Percentiles rank a stretch among this genome's conserved stretches.
These are phyloP conservation scores for Ceratina australensis DNA, from an alignment of 1,140 invertebrate genomes.

Conservation along the genomic window DNA sequence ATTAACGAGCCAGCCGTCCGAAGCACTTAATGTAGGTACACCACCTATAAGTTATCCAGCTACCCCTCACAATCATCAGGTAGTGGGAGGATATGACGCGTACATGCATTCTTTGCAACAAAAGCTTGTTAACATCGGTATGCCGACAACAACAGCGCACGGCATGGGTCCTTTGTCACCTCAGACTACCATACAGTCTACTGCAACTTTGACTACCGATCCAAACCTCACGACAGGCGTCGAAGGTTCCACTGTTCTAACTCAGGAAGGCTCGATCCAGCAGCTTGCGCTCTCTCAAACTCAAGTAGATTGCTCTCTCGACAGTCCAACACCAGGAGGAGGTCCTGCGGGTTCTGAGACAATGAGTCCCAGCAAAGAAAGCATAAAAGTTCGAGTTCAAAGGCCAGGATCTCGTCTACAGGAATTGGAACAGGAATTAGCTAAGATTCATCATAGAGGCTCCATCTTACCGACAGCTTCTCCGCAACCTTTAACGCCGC, in stretches of 20 bases:
- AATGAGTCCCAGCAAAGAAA: conserved; percentile 77
- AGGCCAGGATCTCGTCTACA: conserved; percentile 74
- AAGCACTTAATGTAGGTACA: conserved; percentile 77
- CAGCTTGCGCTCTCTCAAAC: conserved; percentile 57
- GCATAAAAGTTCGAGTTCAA: conserved; percentile 66
- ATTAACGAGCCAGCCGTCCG: conserved; percentile 80
- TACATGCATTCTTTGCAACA: conserved; percentile 83
- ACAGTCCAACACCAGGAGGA: conserved; percentile 70
- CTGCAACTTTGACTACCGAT: conserved; percentile 38
- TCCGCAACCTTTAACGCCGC: conserved; percentile 68
- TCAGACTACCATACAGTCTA: conserved; percentile 77
- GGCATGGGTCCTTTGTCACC: conserved; percentile 77
- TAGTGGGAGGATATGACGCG: conserved; percentile 77
- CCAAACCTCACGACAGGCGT: conserved; percentile 35
- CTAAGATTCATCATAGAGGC: conserved; percentile 75
- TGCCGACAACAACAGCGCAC: conserved; percentile 70
- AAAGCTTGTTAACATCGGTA: conserved; percentile 81
- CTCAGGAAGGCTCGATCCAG: conserved; percentile 43
- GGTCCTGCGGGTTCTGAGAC: conserved; percentile 64
- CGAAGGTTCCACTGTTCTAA: conserved; percentile 23
- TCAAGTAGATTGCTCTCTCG: conserved; percentile 63
- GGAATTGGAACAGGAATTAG: conserved; percentile 76
- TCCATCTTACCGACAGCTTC: conserved; percentile 66
- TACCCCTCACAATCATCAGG: conserved; percentile 80
- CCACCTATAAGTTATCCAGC: conserved; percentile 80